Percentiles rank a stretch among this genome's conserved stretches.
These are phyloP conservation scores for Sparus aurata DNA, from an alignment of 2,797 vertebrate species.

Conservation along the genomic window DNA sequence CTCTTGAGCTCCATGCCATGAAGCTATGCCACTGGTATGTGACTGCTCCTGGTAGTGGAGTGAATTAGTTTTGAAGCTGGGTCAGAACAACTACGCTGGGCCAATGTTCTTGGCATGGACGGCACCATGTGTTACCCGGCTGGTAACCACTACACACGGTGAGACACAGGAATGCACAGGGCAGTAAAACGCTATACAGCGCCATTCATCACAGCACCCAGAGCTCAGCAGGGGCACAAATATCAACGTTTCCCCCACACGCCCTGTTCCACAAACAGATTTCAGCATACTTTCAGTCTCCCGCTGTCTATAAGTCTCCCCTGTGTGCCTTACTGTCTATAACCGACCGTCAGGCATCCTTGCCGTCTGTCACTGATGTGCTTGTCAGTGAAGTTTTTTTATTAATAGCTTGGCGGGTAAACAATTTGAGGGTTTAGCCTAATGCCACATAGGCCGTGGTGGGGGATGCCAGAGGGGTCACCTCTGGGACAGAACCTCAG, in stretches of 20 bases:
- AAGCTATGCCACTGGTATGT: constrained; percentile 74
- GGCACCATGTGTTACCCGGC: constrained; percentile 66
- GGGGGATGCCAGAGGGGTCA: constrained; percentile 64
- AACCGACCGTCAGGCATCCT: constrained; percentile 47
- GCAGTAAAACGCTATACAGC: constrained; percentile 68
- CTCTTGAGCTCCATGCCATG: constrained; percentile 70
- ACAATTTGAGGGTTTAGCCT: constrained; percentile 76
- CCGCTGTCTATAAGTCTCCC: constrained; percentile 49
- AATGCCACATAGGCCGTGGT: constrained; percentile 55
- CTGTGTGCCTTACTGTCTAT: constrained; percentile 44
- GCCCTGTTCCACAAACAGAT: constrained; percentile 64
- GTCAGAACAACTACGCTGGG: constrained; percentile 56
- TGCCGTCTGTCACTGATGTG: constrained; percentile 48
- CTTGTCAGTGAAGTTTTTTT: constrained; percentile 59
- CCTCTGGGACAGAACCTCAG: constrained; percentile 48
- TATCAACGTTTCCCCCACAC: constrained; percentile 52
- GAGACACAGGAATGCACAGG: constrained; percentile 69
- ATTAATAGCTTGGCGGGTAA: constrained; percentile 81
- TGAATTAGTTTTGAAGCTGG: constrained; percentile 63
- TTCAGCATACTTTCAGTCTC: constrained; percentile 50
- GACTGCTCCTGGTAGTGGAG: constrained; percentile 31
- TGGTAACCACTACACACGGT: constrained; percentile 53
- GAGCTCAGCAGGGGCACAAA: constrained; percentile 61
- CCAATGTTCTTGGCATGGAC: constrained; percentile 62
- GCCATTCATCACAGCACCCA: constrained; percentile 74